Base-by-base conservation (phyloP, 2,888 invertebrate genomes). In the Sycophila texana region DNA sequence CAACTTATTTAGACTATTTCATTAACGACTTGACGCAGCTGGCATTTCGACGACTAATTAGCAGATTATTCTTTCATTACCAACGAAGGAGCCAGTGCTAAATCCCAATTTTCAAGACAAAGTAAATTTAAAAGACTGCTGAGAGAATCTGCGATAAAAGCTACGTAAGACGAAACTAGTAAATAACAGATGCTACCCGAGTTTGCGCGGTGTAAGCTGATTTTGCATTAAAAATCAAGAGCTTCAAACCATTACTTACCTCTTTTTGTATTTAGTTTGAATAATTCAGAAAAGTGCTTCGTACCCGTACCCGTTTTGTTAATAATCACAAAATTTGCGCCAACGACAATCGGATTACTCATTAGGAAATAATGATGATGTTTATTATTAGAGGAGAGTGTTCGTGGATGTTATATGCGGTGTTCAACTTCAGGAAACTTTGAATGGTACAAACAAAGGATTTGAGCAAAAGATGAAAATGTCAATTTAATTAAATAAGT, bases 401-500 rank as follows among this genome's bases (percentile, higher is more conserved):
- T 66, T 51, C 13, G n/a, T 51, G 20, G 16, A 66, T 14, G 2
- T n/a, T 53, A n/a, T 4, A 53, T 53, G 4, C 2, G 1, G 53
- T 53, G 14, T 14, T 53, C 0, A 53, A n/a, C n/a, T 16, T 53
- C 16, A 13, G 39, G 14, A 66, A 51, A n/a, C 7, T 26, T 53
- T 16, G 1, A 18, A 74, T 26, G 66, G 13, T 55, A 13, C 47
- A 73, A 57, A 66, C 60, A 14, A 67, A 76, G 47, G 60, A 68
- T 73, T 76, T 73, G 67, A 80, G 76, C 73, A 77, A 81, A 77
- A 81, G 81, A 81, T 81, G 81, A 81, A 77, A 81, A 79, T 81
- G 74, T 75, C 81, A 83, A 80, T 85, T 84, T 89, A 89, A 89
- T 90, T 90, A 89, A 90, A 90, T 90, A 90, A 88, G 86, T 87